Conservation (phyloP, 2,113 vertebrate genomes). For the Dromaius novaehollandiae region DNA sequence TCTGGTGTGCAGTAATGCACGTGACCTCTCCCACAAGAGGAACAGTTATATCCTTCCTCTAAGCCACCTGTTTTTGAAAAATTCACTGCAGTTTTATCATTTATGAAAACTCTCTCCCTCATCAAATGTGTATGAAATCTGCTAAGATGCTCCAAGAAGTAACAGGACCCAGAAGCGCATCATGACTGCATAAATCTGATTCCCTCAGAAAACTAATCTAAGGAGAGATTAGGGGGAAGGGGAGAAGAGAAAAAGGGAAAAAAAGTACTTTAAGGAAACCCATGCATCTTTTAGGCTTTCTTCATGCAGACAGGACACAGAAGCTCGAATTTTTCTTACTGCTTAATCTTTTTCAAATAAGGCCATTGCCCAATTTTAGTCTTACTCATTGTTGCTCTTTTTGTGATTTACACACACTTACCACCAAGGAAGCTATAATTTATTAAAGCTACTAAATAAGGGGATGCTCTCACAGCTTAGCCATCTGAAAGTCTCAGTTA, state of each 20-base stretch:
- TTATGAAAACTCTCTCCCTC: neutral
- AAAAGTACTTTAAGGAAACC: neutral
- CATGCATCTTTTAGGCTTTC: neutral
- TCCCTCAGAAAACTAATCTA: neutral
- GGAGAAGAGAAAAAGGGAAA: neutral
- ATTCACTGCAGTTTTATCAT: neutral
- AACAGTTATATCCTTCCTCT: neutral
- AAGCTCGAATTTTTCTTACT: neutral
- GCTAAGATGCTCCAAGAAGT: neutral
- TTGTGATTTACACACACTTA: neutral
- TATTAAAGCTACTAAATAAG: neutral
- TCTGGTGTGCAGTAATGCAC: fast-evolving
- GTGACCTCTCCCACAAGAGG: fast-evolving
- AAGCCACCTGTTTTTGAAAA: neutral
- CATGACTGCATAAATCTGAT: neutral
- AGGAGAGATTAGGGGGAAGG: neutral
- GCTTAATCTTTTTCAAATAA: neutral
- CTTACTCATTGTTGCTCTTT: neutral
- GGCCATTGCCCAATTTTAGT: neutral
- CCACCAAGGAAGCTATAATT: neutral
- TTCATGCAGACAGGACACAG: fast-evolving
- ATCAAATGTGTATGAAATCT: neutral
- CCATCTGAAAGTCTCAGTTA: neutral
- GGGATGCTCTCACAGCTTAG: neutral
- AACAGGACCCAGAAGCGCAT: neutral